Evolutionary conservation across 1,140 invertebrate genomes (phyloP).

Genomic region (Eciton burchellii): DNA sequence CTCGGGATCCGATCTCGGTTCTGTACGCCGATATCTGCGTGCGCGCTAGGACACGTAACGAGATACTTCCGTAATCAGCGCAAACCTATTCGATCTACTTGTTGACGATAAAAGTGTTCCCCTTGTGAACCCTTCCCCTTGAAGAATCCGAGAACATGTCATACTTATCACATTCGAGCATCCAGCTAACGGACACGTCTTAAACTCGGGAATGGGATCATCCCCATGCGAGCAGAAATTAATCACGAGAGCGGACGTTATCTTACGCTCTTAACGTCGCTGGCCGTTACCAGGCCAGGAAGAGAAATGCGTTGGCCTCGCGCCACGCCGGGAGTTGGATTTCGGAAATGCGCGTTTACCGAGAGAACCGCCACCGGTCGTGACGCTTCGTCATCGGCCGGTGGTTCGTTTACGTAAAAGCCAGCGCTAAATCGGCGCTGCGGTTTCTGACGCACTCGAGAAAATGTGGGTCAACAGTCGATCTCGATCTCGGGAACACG

Average conservation of each 20-base stretch:
- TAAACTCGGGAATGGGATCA: too few species aligned
- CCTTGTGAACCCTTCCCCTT: too few species aligned
- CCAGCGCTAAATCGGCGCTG: conserved; percentile 62
- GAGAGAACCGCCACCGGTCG: conserved; percentile 12
- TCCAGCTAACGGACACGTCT: too few species aligned
- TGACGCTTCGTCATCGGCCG: conserved; percentile 24
- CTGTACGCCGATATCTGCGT: neutral
- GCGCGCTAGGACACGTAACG: neutral
- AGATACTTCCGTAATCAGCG: too few species aligned
- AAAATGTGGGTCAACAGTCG: conserved; percentile 71
- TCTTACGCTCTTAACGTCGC: neutral
- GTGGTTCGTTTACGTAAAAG: conserved; percentile 43
- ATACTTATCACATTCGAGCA: too few species aligned
- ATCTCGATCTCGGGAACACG: conserved; percentile 55
- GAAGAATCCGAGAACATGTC: too few species aligned
- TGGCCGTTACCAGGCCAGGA: conserved; percentile 7
- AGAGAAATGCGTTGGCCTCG: conserved; percentile 27
- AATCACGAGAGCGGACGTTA: conserved; percentile 5
- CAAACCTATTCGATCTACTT: too few species aligned
- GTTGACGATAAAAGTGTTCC: neutral
- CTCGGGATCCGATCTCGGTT: neutral
- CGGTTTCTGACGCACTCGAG: conserved; percentile 58
- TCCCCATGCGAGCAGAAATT: neutral
- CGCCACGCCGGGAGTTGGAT: conserved; percentile 10
- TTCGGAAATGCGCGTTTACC: conserved; percentile 25